Evolutionary conservation across 2,113 vertebrate genomes (phyloP).

Genomic region (Sialia sialis): DNA sequence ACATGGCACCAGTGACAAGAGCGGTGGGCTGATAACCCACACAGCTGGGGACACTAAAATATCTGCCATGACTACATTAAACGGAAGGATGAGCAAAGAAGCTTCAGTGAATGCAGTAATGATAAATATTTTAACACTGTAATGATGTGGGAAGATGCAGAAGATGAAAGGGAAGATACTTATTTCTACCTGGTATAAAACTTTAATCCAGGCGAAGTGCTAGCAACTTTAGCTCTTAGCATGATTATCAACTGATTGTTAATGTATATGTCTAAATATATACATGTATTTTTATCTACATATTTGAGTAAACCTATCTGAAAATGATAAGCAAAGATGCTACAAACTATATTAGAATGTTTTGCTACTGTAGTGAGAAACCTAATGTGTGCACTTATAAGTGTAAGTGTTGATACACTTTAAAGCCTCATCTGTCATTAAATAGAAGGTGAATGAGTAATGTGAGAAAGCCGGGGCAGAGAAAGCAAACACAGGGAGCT

Average conservation of each 20-base stretch:
- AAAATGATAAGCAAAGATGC: neutral
- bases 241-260: neutral
- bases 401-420: neutral
- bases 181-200: neutral
- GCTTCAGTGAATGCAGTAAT: neutral
- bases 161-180: neutral
- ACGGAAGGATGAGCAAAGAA: neutral
- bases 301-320: neutral
- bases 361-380: neutral
- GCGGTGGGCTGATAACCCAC: neutral
- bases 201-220: neutral
- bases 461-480: neutral
- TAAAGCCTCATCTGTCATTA: neutral
- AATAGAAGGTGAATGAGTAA: neutral
- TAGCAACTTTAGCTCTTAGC: neutral
- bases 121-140: neutral
- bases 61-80: neutral
- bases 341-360: neutral
- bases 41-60: neutral
- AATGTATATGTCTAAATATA: neutral
- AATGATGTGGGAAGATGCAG: neutral
- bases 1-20: neutral
- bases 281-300: neutral
- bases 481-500: neutral
- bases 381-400: neutral